Base-by-base conservation (phyloP, 2,888 invertebrate genomes). In the Chymomyza procnemis region DNA sequence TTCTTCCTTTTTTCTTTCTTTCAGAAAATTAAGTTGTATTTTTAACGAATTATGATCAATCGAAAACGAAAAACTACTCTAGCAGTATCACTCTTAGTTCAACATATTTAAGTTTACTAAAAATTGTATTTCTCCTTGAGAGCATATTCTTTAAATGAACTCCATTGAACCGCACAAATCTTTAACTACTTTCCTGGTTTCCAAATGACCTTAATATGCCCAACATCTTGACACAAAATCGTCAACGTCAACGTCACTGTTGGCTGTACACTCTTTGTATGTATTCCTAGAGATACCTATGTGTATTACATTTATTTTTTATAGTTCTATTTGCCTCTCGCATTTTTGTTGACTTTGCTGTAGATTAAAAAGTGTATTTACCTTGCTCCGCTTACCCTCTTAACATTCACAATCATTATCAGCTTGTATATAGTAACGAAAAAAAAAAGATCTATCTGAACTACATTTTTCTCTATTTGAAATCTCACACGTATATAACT, bases 401-500 rank as follows among this genome's bases (percentile, higher is more conserved):
- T 41, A 41, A 12, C 34, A 41, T 3, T 9, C 34, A 12, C 34
- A 41, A 41, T 50, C 69, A 80, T 85, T 85, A 80, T 80, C 83
- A 80, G 83, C 66, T 66, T 26, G 26, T 26, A 21, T 34, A 54
- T 55, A 55, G 6, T 14, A 30, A n/a, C n/a, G n/a, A n/a, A 5
- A 56, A 1, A 22, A 16, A 55, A n/a, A n/a, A 64, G 61, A 72
- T 74, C 72, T 80, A 72, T 74, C 72, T 80, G 78, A 75, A 79
- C 87, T 75, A 84, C 75, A 85, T 85, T 80, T 73, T 74, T 74
- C 76, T 85, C 80, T 80, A 79, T 78, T 87, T 81, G 80, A 83
- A 87, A 84, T 85, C 88, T 84, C 81, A 69, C 83, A 84, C 81
- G 83, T 87, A 75, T 74, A 73, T 85, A 82, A 75, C 70, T 74